Evolutionary conservation across 2,888 invertebrate species (phyloP).

Genomic region (Hydraecia micacea): DNA sequence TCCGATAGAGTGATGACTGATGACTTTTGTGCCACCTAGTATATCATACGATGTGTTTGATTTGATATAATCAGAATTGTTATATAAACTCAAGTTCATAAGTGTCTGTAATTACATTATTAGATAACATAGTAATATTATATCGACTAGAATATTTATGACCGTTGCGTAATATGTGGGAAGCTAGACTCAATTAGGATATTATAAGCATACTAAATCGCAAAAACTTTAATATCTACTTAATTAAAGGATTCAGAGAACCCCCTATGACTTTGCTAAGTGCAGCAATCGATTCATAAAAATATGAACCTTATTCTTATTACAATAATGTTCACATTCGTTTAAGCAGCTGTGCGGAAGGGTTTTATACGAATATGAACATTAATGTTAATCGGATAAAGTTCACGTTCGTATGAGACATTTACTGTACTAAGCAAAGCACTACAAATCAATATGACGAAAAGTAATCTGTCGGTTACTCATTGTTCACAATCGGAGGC

Average conservation of each 20-base stretch:
- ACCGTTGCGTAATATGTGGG: conserved; percentile 16
- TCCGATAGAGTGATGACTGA: neutral
- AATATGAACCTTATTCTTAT: neutral
- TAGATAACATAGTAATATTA: conserved; percentile 22
- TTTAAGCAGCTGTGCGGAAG: neutral
- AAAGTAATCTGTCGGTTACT: neutral
- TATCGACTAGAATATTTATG: conserved; percentile 10
- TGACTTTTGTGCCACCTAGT: too few species aligned
- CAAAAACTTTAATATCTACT: too few species aligned
- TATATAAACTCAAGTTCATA: conserved; percentile 13
- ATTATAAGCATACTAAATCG: neutral
- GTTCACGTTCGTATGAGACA: neutral
- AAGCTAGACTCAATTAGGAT: too few species aligned
- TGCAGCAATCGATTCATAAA: neutral
- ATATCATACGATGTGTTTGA: conserved; percentile 2
- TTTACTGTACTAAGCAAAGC: neutral
- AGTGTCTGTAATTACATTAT: conserved; percentile 18
- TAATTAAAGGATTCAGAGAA: neutral
- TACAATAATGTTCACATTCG: neutral
- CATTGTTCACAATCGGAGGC: conserved; percentile 25
- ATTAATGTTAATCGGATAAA: neutral
- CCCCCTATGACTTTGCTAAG: neutral
- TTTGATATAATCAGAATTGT: neutral
- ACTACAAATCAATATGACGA: conserved; percentile 1
- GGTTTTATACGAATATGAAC: neutral